Evolutionary conservation across 2,888 invertebrate species (phyloP).

Genomic region (Ophion slaviceki): DNA sequence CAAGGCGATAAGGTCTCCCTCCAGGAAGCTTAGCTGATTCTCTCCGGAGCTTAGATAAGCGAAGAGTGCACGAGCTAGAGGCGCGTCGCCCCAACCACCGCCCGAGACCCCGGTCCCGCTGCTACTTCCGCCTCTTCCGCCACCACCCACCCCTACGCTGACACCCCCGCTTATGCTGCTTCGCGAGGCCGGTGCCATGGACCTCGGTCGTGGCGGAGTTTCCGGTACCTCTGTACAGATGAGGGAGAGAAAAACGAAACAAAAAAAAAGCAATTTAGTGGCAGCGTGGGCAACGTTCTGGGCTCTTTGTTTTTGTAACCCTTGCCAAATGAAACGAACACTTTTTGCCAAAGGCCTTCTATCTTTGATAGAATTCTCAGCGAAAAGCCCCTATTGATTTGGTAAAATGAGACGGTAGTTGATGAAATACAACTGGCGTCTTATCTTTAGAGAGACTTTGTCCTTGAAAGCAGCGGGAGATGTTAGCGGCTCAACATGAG

Average conservation of each 20-base stretch:
- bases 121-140: slow-evolving; percentile 66
- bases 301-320: slow-evolving; percentile 7
- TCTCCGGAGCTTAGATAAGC: slow-evolving; percentile 95
- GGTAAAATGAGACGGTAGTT: not conserved
- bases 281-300: slow-evolving; percentile 18
- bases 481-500: too few species aligned
- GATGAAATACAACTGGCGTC: too few species aligned
- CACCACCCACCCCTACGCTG: slow-evolving; percentile 75
- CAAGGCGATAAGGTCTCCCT: slow-evolving; percentile 94
- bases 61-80: slow-evolving; percentile 93
- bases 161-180: slow-evolving; percentile 78
- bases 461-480: too few species aligned
- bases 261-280: not conserved
- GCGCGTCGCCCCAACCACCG: slow-evolving; percentile 87
- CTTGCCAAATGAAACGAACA: slow-evolving; percentile 38
- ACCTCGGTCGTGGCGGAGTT: slow-evolving; percentile 87
- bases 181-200: slow-evolving; percentile 85
- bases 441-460: too few species aligned
- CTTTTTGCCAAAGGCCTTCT: not conserved
- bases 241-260: slow-evolving; percentile 26
- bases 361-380: slow-evolving; percentile 26
- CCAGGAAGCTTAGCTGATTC: slow-evolving; percentile 96
- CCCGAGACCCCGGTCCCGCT: slow-evolving; percentile 73
- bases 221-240: slow-evolving; percentile 80
- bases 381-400: not conserved